These are phyloP conservation scores for Nyctalus aviator DNA, from an alignment of 2,797 vertebrate species.

Conservation along the genomic window DNA sequence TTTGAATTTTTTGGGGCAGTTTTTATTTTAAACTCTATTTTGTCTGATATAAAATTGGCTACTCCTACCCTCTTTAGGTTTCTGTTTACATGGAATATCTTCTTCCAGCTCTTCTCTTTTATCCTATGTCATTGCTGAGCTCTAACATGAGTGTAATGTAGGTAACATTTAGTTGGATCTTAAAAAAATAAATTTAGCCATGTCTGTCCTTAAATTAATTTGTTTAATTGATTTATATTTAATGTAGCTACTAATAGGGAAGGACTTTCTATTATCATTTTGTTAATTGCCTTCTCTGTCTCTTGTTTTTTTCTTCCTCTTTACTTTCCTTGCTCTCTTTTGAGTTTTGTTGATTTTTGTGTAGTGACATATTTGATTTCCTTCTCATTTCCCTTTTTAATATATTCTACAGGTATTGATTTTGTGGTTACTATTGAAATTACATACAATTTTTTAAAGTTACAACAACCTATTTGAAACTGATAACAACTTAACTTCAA, in stretches of 20 bases:
- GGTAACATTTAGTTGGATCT: neutral
- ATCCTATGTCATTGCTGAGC: neutral
- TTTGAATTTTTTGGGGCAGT: neutral
- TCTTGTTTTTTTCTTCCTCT: neutral
- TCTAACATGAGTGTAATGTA: neutral
- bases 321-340: neutral
- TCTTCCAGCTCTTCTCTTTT: neutral
- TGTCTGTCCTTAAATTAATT: neutral
- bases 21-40: neutral
- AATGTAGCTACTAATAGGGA: neutral
- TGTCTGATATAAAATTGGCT: neutral
- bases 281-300: neutral
- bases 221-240: neutral
- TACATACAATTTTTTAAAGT: neutral
- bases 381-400: neutral
- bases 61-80: neutral
- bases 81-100: neutral
- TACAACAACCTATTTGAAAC: neutral
- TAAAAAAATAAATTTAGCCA: neutral
- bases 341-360: neutral
- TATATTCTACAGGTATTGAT: neutral
- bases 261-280: neutral
- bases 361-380: neutral
- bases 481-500: neutral
- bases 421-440: neutral